A percentile compares a stretch with the other conserved stretches of the same genome.
These are phyloP conservation scores for Mobula birostris DNA, from an alignment of 2,113 vertebrate species.

Conservation along the genomic window DNA sequence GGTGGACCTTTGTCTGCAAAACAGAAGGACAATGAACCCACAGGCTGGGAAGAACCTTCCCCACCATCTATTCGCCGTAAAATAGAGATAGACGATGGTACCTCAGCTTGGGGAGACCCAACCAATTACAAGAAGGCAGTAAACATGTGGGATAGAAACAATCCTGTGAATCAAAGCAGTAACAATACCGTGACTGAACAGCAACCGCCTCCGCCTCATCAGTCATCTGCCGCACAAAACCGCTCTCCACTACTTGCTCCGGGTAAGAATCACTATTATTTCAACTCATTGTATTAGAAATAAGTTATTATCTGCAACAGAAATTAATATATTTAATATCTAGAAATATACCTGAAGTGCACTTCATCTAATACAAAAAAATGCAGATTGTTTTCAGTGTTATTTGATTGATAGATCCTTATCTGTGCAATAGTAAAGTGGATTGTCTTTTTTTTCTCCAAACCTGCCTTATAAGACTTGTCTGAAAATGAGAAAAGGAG, in stretches of 20 bases:
- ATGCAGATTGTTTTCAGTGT: not conserved
- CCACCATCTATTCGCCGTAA: constrained; percentile 91
- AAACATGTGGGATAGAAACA: constrained; percentile 98
- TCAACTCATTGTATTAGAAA: not conserved
- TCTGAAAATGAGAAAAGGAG: not conserved
- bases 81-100: constrained; percentile 98
- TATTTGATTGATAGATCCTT: not conserved
- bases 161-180: constrained; percentile 70
- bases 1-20: constrained; percentile 63
- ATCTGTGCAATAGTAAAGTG: not conserved
- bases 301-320: not conserved
- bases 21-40: constrained; percentile 78
- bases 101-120: constrained; percentile 96
- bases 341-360: not conserved
- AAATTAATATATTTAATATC: not conserved
- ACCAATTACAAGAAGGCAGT: constrained; percentile 77
- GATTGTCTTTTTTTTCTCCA: not conserved
- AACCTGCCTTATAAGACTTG: not conserved
- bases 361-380: not conserved
- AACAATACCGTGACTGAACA: constrained; percentile 66
- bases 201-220: constrained; percentile 68
- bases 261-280: constrained; percentile 47
- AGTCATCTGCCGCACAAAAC: constrained; percentile 68
- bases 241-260: constrained; percentile 78
- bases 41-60: constrained; percentile 94